Conservation (phyloP, 2,797 vertebrate species). For the Holocentrus rufus region DNA sequence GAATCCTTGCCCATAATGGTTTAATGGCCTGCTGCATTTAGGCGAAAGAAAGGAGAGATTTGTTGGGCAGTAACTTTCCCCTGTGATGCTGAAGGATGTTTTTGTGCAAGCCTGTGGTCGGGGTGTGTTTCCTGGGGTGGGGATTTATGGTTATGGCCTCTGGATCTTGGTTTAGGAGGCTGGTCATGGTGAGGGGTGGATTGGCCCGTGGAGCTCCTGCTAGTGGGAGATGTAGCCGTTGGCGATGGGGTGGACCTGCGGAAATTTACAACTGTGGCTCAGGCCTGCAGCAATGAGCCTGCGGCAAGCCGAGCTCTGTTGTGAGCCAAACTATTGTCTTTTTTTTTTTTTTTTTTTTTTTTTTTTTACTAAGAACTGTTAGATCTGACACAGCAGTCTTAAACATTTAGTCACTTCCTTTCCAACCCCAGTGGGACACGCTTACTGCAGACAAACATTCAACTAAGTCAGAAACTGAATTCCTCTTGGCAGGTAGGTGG, state of each 20-base stretch:
- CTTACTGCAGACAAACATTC: neutral
- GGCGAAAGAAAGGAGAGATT: slow-evolving; percentile 74
- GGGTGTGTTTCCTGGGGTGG: slow-evolving; percentile 75
- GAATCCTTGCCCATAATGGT: slow-evolving; percentile 67
- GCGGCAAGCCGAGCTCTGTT: neutral
- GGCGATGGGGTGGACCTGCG: slow-evolving; percentile 39
- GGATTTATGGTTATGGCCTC: slow-evolving; percentile 80
- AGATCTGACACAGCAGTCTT: slow-evolving; percentile 4
- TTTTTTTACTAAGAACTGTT: slow-evolving; percentile 10
- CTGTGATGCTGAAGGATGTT: slow-evolving; percentile 78
- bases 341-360: neutral
- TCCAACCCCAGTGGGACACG: slow-evolving; percentile 5
- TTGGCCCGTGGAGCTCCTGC: slow-evolving; percentile 54
- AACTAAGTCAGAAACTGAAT: slow-evolving; percentile 2
- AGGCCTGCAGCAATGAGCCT: neutral
- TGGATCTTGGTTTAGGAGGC: slow-evolving; percentile 76
- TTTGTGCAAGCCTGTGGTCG: slow-evolving; percentile 76
- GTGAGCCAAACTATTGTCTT: slow-evolving; percentile 4
- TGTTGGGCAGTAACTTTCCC: slow-evolving; percentile 78
- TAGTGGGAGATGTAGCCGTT: slow-evolving; percentile 38
- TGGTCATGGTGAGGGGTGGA: slow-evolving; percentile 72
- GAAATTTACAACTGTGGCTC: slow-evolving; percentile 57
- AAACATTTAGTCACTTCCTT: slow-evolving; percentile 38
- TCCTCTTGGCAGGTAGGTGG: slow-evolving; percentile 7
- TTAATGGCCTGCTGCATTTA: slow-evolving; percentile 75